A percentile compares a stretch with the other conserved stretches of the same genome.
These are phyloP conservation scores for Tetrax tetrax DNA, from an alignment of 2,113 vertebrate species.

Conservation along the genomic window DNA sequence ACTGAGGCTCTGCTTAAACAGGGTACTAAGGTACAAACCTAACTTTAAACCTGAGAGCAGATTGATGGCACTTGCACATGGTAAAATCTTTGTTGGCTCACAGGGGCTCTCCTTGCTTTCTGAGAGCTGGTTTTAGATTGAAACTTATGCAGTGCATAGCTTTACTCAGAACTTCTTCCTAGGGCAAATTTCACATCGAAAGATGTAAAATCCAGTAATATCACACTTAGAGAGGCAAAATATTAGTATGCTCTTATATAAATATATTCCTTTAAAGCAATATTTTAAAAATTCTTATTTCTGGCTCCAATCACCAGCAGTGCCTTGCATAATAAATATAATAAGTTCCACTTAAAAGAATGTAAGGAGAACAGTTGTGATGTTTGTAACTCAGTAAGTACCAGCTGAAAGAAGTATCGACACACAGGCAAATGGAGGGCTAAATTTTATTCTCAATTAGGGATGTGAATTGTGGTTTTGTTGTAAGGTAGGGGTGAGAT, in stretches of 20 bases:
- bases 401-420: neutral
- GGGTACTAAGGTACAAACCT: neutral
- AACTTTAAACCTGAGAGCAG: neutral
- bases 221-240: neutral
- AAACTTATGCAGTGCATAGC: neutral
- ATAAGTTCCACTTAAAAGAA: neutral
- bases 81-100: neutral
- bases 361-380: neutral
- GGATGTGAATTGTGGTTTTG: no score
- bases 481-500: neutral
- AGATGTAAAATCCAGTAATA: neutral
- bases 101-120: neutral
- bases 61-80: rapidly evolving
- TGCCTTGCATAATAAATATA: neutral
- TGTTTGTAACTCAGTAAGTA: neutral
- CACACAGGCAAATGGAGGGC: neutral
- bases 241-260: neutral
- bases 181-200: neutral
- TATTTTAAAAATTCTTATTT: neutral
- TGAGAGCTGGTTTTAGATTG: neutral
- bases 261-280: neutral
- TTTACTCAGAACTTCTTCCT: neutral
- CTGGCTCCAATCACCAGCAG: neutral
- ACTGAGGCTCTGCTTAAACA: neutral
- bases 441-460: neutral